Conservation (phyloP, 2,888 invertebrate genomes). For the Chrysopilus asiliformis region DNA sequence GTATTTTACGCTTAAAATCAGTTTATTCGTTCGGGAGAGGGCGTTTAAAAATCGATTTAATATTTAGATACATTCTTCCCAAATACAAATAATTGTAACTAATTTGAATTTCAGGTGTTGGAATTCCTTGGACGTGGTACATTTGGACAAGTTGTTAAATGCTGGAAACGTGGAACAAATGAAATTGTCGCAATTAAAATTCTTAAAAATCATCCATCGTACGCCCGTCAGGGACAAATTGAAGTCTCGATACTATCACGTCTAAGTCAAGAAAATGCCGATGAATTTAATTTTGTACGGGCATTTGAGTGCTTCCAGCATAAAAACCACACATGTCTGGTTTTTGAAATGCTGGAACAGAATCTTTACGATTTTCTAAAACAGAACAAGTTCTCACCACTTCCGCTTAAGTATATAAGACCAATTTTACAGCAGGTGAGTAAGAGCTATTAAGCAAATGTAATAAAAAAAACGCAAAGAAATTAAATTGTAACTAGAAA, state of each 20-base stretch:
- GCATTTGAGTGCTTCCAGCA: slow-evolving; percentile 99
- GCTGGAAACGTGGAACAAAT: slow-evolving; percentile 99
- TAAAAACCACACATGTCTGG: slow-evolving; percentile 97
- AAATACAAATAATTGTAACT: neutral
- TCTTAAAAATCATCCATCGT: slow-evolving; percentile 99
- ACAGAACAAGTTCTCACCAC: slow-evolving; percentile 98
- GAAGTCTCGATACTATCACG: slow-evolving; percentile 92
- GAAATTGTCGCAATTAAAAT: slow-evolving; percentile 99
- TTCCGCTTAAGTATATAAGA: slow-evolving; percentile 95
- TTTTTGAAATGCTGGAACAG: slow-evolving; percentile 99
- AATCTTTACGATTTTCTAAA: slow-evolving; percentile 99
- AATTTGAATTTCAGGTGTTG: slow-evolving; percentile 53
- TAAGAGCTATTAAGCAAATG: no score
- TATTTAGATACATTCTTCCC: neutral
- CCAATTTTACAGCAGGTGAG: slow-evolving; percentile 96
- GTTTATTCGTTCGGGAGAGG: neutral
- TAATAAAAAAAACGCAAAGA: neutral
- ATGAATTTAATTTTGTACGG: slow-evolving; percentile 99
- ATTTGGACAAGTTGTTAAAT: slow-evolving; percentile 98
- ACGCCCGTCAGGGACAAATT: slow-evolving; percentile 99
- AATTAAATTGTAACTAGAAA: neutral
- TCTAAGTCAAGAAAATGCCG: slow-evolving; percentile 92
- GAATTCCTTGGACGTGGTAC: slow-evolving; percentile 99
- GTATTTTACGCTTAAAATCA: no score
- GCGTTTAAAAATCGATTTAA: neutral